Base-by-base conservation (phyloP, 2,888 invertebrate species). In the Drosophila eohydei region DNA sequence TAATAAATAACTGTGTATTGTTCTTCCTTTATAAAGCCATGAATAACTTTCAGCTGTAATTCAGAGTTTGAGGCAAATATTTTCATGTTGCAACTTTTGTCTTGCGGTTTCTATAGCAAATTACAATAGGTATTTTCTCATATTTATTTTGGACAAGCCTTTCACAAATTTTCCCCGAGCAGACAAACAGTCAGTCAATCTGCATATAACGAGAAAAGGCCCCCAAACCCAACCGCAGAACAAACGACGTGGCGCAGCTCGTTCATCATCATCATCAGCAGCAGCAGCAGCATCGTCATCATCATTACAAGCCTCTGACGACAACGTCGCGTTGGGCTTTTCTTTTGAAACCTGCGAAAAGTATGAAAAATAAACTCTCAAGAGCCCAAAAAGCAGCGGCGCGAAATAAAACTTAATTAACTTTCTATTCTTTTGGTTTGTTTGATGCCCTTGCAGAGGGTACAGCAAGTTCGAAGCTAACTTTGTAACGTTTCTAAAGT, bases 141-240 rank as follows among this genome's bases (percentile, higher is more conserved):
- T 83, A 81, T 86, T 80, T 78, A 74, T 81, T 83, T 83, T 87
- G 75, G 87, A 71, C 67, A 74, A 73, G 73, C 84, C 83, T 83
- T 87, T 87, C 84, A 87, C 87, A 78, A 86, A 81, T 79, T 75
- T 75, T 71, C 79, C 79, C 58, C 61, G 48, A 46, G 56, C 64
- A 63, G 51, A 41, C 44, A 41, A 28, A 55, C 55, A 61, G 44
- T 59, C 55, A 61, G 44, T 59, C 58, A 70, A 74, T 74, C 60
- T 81, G 81, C 81, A 81, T 79, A 70, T 52, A 73, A 69, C 73
- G 57, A 38, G 46, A 74, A 71, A 74, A 79, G 63, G 69, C 52
- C 59, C 58, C 61, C 67, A 57, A 73, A 76, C 60, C 54, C 51
- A 71, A 82, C 81, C 81, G 80, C 81, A 81, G 85, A 82, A 71